A percentile compares a stretch with the other conserved stretches of the same genome.
Evolutionary conservation across 2,888 invertebrate species (phyloP).

Genomic region (Cistogaster globosa): DNA sequence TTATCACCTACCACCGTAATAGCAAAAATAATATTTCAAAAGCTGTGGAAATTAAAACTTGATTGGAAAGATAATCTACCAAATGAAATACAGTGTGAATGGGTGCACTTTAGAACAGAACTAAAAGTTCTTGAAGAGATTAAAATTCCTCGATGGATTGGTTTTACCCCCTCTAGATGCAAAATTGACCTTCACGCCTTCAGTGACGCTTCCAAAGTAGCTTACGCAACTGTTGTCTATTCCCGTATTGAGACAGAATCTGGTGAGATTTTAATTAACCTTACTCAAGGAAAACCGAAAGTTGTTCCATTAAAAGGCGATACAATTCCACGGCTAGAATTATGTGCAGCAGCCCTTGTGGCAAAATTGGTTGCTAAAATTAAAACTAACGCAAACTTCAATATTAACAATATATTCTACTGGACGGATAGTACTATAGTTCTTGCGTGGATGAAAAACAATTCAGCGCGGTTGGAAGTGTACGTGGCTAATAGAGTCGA

Average conservation of each 20-base stretch:
- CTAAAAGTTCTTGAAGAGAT: conserved; percentile 45
- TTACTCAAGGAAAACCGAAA: conserved; percentile 39
- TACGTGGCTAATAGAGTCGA: conserved; percentile 39
- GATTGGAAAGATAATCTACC: conserved; percentile 63
- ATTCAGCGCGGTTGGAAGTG: conserved; percentile 22
- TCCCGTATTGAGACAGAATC: conserved; percentile 32
- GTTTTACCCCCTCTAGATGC: not conserved
- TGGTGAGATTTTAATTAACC: conserved; percentile 9
- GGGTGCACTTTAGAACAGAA: conserved; percentile 45
- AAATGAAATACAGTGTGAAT: conserved; percentile 30
- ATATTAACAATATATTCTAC: conserved; percentile 1
- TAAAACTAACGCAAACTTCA: no score
- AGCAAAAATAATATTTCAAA: conserved; percentile 67
- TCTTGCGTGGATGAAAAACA: conserved; percentile 47
- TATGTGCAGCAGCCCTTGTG: conserved; percentile 15
- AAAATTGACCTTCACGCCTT: conserved; percentile 58
- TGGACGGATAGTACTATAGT: conserved; percentile 47
- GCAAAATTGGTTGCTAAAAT: conserved; percentile 13
- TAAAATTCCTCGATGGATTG: conserved; percentile 52
- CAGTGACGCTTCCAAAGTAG: conserved; percentile 58
- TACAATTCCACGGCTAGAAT: conserved; percentile 28
- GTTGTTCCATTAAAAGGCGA: conserved; percentile 28
- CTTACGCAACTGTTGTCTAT: conserved; percentile 60
- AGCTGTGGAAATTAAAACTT: conserved; percentile 57
- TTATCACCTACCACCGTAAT: conserved; percentile 58